phyloP scores from a whole-genome alignment of 2,888 invertebrate genomes.

The Rhodophaea formosa region DNA sequence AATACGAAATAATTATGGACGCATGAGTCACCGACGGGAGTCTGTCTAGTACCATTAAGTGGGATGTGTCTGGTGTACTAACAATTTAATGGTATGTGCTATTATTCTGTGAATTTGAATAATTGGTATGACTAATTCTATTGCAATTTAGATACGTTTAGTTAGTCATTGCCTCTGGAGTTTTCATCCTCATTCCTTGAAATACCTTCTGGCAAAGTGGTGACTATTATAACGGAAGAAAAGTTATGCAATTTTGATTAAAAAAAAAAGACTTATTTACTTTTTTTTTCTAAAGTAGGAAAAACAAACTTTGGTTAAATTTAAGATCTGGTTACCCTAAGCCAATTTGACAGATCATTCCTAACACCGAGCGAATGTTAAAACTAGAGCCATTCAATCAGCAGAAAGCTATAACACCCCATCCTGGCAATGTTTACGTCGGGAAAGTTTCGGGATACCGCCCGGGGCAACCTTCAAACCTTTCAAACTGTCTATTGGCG shows the following conservation, averaged over 20 bases:
- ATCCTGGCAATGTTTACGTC: constrained; percentile 47
- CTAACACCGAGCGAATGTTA: neutral
- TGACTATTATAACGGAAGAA: too few relatives aligned
- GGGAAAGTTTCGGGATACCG: constrained; percentile 42
- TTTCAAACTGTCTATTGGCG: constrained; percentile 23
- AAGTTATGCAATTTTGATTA: too few relatives aligned
- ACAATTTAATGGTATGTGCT: constrained; percentile 5
- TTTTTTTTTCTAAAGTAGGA: too few relatives aligned
- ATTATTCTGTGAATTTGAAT: constrained; percentile 4
- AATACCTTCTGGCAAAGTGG: too few relatives aligned
- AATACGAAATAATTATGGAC: neutral
- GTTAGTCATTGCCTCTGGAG: neutral
- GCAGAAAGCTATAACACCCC: constrained; percentile 37
- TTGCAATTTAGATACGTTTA: neutral
- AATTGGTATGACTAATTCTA: constrained; percentile 4
- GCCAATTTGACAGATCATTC: too few relatives aligned
- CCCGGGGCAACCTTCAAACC: constrained; percentile 32
- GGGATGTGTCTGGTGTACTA: constrained; percentile 14
- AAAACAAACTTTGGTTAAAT: too few relatives aligned
- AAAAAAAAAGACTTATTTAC: too few relatives aligned
- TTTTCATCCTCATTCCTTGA: too few relatives aligned
- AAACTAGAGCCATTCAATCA: constrained; percentile 36
- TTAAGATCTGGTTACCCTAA: too few relatives aligned
- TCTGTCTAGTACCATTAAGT: constrained; percentile 16
- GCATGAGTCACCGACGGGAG: constrained; percentile 11